These are phyloP conservation scores for Ischnura elegans DNA, from an alignment of 2,888 invertebrate species.

Conservation along the genomic window DNA sequence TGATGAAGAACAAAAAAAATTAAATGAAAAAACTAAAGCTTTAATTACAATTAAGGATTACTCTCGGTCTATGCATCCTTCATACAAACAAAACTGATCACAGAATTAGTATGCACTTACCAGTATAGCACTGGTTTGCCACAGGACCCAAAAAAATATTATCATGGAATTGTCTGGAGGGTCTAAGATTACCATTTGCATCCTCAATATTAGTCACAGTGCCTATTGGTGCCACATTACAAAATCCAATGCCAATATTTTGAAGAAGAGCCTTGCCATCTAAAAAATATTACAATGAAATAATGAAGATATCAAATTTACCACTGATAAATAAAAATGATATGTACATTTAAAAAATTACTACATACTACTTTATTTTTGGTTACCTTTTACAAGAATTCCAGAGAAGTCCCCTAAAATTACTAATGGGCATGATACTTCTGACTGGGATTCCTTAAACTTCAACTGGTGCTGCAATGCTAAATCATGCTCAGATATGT, in stretches of 20 bases:
- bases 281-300: not conserved
- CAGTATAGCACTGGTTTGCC: constrained; percentile 45
- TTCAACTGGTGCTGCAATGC: constrained; percentile 52
- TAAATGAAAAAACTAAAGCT: too few relatives aligned
- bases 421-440: constrained; percentile 71
- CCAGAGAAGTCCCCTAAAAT: constrained; percentile 76
- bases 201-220: constrained; percentile 48
- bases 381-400: constrained; percentile 68
- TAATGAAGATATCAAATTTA: not conserved
- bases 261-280: constrained; percentile 52
- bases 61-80: not conserved
- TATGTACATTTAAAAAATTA: not conserved
- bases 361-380: not conserved
- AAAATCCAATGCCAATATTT: constrained; percentile 46
- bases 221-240: constrained; percentile 52
- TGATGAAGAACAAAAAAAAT: too few relatives aligned
- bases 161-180: constrained; percentile 44
- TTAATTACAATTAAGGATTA: not conserved
- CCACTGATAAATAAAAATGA: not conserved
- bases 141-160: constrained; percentile 53
- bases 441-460: constrained; percentile 50
- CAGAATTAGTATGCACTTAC: not conserved
- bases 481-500: constrained; percentile 61
- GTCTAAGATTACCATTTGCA: not conserved
- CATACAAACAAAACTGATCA: not conserved